Evolutionary conservation across 2,888 invertebrate species (phyloP).

Genomic region (Uropetala carovei): DNA sequence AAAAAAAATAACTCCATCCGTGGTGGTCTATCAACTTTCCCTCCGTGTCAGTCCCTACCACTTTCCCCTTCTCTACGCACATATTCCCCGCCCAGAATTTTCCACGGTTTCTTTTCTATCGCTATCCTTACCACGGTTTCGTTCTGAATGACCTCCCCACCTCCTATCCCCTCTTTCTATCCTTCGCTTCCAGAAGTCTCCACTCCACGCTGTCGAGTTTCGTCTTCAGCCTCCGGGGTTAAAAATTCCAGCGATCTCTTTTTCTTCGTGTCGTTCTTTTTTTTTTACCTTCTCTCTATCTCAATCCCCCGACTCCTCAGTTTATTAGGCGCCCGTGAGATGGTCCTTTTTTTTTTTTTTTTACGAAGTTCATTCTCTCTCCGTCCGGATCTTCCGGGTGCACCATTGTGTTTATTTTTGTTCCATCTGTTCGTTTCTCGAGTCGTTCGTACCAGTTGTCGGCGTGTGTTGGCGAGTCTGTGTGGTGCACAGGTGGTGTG

Average conservation of each 20-base stretch:
- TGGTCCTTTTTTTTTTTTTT: neutral
- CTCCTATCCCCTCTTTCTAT: neutral
- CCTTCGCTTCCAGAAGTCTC: slow-evolving; percentile 29
- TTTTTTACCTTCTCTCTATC: neutral
- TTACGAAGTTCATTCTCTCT: neutral
- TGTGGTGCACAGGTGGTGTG: slow-evolving; percentile 6
- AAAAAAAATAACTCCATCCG: neutral
- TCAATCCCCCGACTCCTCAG: neutral
- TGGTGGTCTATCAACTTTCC: neutral
- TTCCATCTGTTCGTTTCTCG: slow-evolving; percentile 36
- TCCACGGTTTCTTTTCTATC: neutral
- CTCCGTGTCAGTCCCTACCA: neutral
- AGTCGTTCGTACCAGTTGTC: neutral
- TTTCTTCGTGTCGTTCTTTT: neutral
- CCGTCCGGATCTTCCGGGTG: slow-evolving; percentile 49
- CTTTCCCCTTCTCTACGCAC: neutral
- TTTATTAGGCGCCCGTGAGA: slow-evolving; percentile 35
- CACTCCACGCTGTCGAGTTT: neutral
- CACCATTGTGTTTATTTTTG: slow-evolving; percentile 47
- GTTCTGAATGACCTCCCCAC: neutral
- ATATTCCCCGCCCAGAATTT: neutral
- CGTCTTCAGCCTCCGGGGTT: neutral
- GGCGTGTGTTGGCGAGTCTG: neutral
- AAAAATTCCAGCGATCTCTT: slow-evolving; percentile 48
- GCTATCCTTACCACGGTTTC: neutral